A percentile compares a stretch with the other conserved stretches of the same genome.
These are phyloP conservation scores for Procambarus virginalis DNA, from an alignment of 1,140 invertebrate genomes.

Conservation along the genomic window DNA sequence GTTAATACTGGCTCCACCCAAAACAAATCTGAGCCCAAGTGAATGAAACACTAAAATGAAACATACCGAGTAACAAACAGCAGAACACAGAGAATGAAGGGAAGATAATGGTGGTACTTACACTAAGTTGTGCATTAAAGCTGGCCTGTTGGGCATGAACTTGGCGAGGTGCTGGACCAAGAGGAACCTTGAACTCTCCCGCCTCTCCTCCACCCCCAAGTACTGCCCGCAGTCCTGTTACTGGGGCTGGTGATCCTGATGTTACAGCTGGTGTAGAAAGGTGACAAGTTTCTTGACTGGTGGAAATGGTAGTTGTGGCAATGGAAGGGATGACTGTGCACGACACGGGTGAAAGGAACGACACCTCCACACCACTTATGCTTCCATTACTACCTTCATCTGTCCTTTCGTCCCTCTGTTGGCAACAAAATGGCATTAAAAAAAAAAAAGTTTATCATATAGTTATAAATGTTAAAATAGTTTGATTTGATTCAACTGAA, in stretches of 20 bases:
- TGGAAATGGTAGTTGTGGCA: background rate
- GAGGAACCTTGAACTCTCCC: conserved; percentile 52
- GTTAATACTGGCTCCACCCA: too few relatives aligned
- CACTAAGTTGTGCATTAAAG: conserved; percentile 60
- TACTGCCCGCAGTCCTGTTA: conserved; percentile 9
- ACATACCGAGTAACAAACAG: too few relatives aligned
- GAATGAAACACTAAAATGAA: too few relatives aligned
- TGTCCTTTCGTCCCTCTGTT: background rate
- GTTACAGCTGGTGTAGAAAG: background rate
- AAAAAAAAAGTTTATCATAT: too few relatives aligned
- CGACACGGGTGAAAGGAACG: background rate
- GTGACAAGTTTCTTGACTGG: background rate
- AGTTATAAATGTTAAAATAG: too few relatives aligned
- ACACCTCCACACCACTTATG: conserved; percentile 9
- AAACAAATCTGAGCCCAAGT: too few relatives aligned
- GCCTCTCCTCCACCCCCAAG: conserved; percentile 20
- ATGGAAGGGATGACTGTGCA: background rate
- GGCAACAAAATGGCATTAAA: background rate
- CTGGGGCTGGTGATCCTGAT: background rate
- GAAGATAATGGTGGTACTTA: conserved; percentile 6
- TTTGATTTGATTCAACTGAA: too few relatives aligned
- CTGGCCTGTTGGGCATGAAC: conserved; percentile 45
- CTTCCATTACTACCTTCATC: background rate
- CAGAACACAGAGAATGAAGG: background rate
- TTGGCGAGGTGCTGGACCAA: conserved; percentile 49